Evolutionary conservation across 2,888 invertebrate genomes (phyloP).

Genomic region (Lagria hirta): DNA sequence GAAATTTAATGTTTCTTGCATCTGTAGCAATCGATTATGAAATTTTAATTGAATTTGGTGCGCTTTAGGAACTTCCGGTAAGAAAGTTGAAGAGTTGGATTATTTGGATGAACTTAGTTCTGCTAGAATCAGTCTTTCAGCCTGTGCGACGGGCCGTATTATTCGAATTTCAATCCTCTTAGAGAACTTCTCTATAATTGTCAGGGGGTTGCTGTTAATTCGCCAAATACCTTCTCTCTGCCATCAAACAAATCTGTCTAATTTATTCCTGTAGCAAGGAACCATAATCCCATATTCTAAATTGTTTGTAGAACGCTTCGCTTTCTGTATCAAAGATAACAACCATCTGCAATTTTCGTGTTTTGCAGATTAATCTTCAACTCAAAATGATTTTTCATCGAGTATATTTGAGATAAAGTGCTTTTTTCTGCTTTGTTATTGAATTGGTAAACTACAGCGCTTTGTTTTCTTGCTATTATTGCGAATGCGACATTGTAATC

Average conservation of each 20-base stretch:
- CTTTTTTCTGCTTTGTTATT: too few species aligned
- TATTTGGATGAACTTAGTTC: slow-evolving; percentile 16
- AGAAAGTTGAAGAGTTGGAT: slow-evolving; percentile 18
- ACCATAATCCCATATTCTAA: too few species aligned
- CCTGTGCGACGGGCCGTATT: slow-evolving; percentile 26
- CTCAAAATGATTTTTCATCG: too few species aligned
- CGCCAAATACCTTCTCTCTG: slow-evolving; percentile 25
- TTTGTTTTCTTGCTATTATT: too few species aligned
- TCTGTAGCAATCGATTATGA: background rate
- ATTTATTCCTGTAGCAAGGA: too few species aligned
- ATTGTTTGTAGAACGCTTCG: too few species aligned
- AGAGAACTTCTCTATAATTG: slow-evolving; percentile 27
- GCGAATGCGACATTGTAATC: too few species aligned
- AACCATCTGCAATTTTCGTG: too few species aligned
- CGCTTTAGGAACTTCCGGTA: slow-evolving; percentile 9
- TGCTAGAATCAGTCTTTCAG: slow-evolving; percentile 26
- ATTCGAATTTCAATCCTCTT: slow-evolving; percentile 26
- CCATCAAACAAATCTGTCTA: slow-evolving; percentile 2
- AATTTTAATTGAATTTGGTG: background rate
- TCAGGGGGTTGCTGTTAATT: slow-evolving; percentile 29
- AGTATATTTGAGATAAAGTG: too few species aligned
- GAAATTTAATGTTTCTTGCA: slow-evolving; percentile 10
- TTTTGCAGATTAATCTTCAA: too few species aligned
- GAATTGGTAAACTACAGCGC: too few species aligned
- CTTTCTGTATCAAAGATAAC: too few species aligned